Evolutionary conservation across 1,140 invertebrate species (phyloP), one percentile per base, ranked within the genome.

Genomic region (Lanistes nyassanus): DNA sequence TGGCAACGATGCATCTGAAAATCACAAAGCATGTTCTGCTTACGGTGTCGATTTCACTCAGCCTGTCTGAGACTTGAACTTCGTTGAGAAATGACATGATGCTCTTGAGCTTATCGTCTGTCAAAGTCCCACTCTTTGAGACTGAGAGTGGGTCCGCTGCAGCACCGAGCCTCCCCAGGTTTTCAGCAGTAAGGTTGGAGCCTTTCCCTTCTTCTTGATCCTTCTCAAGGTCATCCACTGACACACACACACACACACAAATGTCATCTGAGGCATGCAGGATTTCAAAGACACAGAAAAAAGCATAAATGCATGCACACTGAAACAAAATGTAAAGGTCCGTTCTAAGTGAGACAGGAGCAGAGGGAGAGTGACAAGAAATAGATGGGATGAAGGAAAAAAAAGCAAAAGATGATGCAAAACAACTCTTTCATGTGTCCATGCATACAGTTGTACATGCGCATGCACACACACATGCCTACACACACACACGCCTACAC

Each of bases 31-130:
- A 47, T 47, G 42, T 16, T 47, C 42, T 0, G 74, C 74, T 78
- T 68, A 89, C 87, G 65, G 84, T 79, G 64, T 89, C 88, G 29
- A 89, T 86, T 67, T 84, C 84, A 76, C 82, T 85, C 26, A 89
- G 79, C 68, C 87, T 79, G 67, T 89, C 87, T 5, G 82, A 81
- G 21, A 85, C 84, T 65, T 89, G 87, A 9, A 88, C 87, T 74
- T 89, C 87, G 81, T 89, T 85, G 6, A 89, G 81, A 68, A 88
- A 89, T 11, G 82, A 80, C 76, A 89, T 86, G 65, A 89, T 89
- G 67, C 85, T 89, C 71, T 82, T 82, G 36, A 89, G 80, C 72
- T 89, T 89, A 71, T 86, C 86, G 79, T 88, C 86, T 11, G 85
- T 82, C 26, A 88, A 77, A 36, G 83, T 79, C 4, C 82, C 83